These are phyloP conservation scores for Patella caerulea DNA, from an alignment of 2,888 invertebrate genomes.

Conservation along the genomic window DNA sequence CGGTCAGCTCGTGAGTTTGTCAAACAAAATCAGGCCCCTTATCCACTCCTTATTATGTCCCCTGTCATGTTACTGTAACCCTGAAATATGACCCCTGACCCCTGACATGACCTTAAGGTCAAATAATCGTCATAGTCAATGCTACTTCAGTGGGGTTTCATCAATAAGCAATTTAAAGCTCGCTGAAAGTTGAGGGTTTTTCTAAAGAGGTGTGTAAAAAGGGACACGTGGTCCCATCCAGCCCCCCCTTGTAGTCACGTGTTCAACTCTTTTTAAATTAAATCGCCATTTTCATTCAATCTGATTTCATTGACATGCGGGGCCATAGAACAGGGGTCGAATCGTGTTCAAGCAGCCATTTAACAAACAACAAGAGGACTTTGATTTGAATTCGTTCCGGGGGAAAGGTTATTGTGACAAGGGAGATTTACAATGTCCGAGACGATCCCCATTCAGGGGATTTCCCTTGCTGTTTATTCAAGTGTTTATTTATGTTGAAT, in stretches of 20 bases:
- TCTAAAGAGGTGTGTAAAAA: constrained; percentile 5
- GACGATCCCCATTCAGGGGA: too few relatives aligned
- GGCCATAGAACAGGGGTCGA: background rate
- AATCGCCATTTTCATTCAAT: background rate
- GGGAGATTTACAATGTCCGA: background rate
- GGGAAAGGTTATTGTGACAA: background rate
- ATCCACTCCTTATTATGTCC: background rate
- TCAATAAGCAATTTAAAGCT: background rate
- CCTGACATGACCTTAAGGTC: constrained; percentile 10
- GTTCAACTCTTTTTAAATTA: background rate
- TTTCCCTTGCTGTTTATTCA: too few relatives aligned
- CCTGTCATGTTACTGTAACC: constrained; percentile 2
- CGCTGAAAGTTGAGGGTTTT: background rate
- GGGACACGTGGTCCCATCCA: background rate
- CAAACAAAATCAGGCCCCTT: background rate
- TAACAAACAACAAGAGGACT: background rate
- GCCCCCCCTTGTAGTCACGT: background rate
- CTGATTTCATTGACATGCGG: too few relatives aligned
- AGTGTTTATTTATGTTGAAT: background rate
- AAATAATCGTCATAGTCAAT: background rate
- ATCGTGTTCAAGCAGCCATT: background rate
- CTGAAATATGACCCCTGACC: background rate
- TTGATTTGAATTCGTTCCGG: background rate
- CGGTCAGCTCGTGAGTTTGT: background rate
- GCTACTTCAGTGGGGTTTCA: background rate